A percentile compares a stretch with the other conserved stretches of the same genome.
phyloP scores from a whole-genome alignment of 1,140 invertebrate species.

The Chironomus striatipennis region DNA sequence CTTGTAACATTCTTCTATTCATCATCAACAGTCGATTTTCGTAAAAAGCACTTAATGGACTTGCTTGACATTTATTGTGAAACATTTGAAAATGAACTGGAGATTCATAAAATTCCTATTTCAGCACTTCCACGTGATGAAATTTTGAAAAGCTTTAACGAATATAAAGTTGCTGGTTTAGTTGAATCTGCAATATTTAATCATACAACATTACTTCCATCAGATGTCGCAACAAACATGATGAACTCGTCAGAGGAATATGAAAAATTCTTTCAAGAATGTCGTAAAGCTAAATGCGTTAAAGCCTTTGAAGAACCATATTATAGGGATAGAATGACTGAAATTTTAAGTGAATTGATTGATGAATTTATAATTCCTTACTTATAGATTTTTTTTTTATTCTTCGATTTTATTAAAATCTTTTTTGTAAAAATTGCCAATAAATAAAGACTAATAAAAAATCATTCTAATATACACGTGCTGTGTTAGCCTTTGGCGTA shows the following conservation, averaged over 20 bases:
- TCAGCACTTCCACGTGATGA: constrained; percentile 37
- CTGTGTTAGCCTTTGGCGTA: background rate
- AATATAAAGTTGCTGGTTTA: constrained; percentile 42
- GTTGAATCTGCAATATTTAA: constrained; percentile 45
- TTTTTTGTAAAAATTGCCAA: too few relatives aligned
- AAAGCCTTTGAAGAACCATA: constrained; percentile 39
- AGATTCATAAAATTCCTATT: constrained; percentile 36
- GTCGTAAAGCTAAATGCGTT: constrained; percentile 42
- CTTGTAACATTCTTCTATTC: constrained; percentile 45
- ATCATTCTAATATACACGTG: background rate
- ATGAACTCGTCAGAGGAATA: constrained; percentile 38
- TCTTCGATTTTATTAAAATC: too few relatives aligned
- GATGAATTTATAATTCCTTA: constrained; percentile 39
- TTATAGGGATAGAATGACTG: constrained; percentile 39
- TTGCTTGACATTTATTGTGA: constrained; percentile 45
- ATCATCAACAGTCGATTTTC: constrained; percentile 41
- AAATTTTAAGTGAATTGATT: constrained; percentile 44
- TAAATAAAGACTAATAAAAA: background rate
- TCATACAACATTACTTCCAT: constrained; percentile 40
- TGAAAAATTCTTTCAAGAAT: constrained; percentile 39
- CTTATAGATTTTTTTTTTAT: too few relatives aligned
- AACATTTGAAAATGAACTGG: constrained; percentile 38
- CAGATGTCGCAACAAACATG: constrained; percentile 35
- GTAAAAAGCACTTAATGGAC: constrained; percentile 38
- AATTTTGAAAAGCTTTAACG: constrained; percentile 40